A percentile compares a stretch with the other conserved stretches of the same genome.
These are phyloP conservation scores for Arge pagana DNA, from an alignment of 2,888 invertebrate species.

Conservation along the genomic window DNA sequence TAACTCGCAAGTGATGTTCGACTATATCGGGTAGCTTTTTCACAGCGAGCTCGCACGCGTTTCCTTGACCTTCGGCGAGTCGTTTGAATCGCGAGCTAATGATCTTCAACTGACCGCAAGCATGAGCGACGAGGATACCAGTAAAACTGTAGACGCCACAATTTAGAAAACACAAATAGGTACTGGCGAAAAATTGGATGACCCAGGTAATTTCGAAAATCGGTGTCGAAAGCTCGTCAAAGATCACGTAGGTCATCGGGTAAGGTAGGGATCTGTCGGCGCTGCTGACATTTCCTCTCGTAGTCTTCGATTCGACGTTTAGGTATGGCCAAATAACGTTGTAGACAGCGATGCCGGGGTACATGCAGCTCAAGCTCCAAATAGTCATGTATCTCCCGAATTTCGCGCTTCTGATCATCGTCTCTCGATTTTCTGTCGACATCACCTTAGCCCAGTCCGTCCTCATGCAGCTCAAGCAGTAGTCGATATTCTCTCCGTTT, in stretches of 20 bases:
- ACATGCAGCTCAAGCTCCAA: slow-evolving; percentile 35
- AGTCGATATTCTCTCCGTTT: slow-evolving; percentile 24
- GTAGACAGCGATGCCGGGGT: slow-evolving; percentile 34
- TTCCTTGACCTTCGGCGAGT: slow-evolving; percentile 32
- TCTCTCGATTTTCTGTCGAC: slow-evolving; percentile 23
- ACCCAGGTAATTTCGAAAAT: slow-evolving; percentile 48
- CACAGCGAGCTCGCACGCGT: too few species aligned
- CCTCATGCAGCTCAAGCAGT: slow-evolving; percentile 31
- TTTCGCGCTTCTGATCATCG: slow-evolving; percentile 33
- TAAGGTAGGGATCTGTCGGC: slow-evolving; percentile 41
- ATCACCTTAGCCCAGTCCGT: slow-evolving; percentile 32
- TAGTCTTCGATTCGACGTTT: too few species aligned
- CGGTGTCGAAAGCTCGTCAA: slow-evolving; percentile 42
- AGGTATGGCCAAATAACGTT: slow-evolving; percentile 29
- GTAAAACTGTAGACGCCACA: slow-evolving; percentile 44
- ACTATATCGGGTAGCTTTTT: too few species aligned
- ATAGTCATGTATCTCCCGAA: slow-evolving; percentile 30
- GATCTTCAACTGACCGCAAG: slow-evolving; percentile 47
- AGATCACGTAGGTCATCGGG: slow-evolving; percentile 41
- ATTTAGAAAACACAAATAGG: slow-evolving; percentile 44
- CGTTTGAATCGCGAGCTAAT: slow-evolving; percentile 34
- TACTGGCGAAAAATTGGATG: slow-evolving; percentile 42
- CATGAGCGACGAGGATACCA: slow-evolving; percentile 47
- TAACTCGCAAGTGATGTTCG: too few species aligned
- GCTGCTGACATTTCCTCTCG: slow-evolving; percentile 30